These are phyloP conservation scores for Anas flavirostris DNA, from an alignment of 2,797 vertebrate genomes.

Conservation along the genomic window DNA sequence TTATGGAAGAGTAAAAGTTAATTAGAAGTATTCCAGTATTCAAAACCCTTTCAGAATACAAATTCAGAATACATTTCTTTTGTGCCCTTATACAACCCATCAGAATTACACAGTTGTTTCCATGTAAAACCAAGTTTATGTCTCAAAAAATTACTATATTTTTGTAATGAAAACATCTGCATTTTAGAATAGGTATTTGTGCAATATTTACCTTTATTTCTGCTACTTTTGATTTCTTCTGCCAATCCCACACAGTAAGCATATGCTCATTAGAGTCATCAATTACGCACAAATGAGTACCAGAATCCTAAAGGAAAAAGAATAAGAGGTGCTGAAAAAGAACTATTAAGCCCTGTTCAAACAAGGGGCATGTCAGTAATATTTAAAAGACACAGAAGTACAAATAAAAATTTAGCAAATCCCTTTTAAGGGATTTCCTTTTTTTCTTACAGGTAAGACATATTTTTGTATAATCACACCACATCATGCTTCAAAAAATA, in stretches of 20 bases:
- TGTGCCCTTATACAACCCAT: background rate
- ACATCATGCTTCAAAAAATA: background rate
- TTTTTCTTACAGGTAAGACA: background rate
- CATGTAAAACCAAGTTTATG: background rate
- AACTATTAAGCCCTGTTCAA: background rate
- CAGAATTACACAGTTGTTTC: background rate
- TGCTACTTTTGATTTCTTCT: constrained; percentile 93
- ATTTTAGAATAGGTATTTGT: background rate
- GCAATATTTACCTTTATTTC: constrained; percentile 91
- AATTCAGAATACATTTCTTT: background rate
- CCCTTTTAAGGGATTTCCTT: background rate
- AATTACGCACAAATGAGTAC: constrained; percentile 92
- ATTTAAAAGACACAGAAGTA: background rate
- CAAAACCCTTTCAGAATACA: background rate
- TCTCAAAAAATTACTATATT: background rate
- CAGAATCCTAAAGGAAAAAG: constrained; percentile 87
- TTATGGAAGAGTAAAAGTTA: background rate
- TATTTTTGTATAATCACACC: background rate
- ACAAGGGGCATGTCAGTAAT: background rate
- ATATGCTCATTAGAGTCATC: constrained; percentile 99
- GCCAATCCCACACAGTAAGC: constrained; percentile 98
- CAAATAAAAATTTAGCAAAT: background rate
- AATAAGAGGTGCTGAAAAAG: background rate
- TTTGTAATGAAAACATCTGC: background rate
- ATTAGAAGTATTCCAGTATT: background rate